phyloP scores from a whole-genome alignment of 2,797 vertebrate species.

The Bradypodion pumilum region DNA sequence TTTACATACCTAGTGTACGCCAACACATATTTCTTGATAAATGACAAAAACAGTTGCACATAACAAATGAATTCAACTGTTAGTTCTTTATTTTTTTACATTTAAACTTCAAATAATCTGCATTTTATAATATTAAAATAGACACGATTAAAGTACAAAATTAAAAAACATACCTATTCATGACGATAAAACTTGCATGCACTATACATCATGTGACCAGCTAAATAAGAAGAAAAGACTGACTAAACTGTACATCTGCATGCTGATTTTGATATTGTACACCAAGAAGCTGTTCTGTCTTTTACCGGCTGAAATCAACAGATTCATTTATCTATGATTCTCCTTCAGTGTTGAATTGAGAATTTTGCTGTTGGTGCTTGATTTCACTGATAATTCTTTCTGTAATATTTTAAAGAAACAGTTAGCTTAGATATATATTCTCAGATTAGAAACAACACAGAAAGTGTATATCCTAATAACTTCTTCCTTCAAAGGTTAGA shows the following conservation, averaged over 20 bases:
- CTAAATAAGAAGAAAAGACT: not conserved
- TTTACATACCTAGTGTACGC: too few relatives aligned
- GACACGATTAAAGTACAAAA: not conserved
- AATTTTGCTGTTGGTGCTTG: not conserved
- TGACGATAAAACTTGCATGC: not conserved
- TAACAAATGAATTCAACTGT: not conserved
- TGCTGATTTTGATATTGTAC: not conserved
- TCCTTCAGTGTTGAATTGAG: conserved; percentile 32
- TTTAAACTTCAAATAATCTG: not conserved
- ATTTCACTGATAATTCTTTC: conserved; percentile 13
- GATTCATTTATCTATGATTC: not conserved
- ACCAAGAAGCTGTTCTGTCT: not conserved
- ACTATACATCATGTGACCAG: not conserved
- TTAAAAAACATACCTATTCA: not conserved
- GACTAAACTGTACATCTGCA: not conserved
- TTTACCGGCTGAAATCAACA: not conserved
- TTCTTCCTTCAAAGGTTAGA: not conserved
- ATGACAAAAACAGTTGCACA: not conserved
- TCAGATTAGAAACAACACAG: not conserved
- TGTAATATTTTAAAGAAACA: conserved; percentile 16
- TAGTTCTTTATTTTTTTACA: not conserved
- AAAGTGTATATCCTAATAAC: not conserved
- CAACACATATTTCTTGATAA: not conserved
- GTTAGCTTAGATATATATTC: not conserved
- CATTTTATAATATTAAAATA: not conserved